These are phyloP conservation scores for Ambastaia sidthimunki DNA, from an alignment of 2,797 vertebrate genomes.

Conservation along the genomic window DNA sequence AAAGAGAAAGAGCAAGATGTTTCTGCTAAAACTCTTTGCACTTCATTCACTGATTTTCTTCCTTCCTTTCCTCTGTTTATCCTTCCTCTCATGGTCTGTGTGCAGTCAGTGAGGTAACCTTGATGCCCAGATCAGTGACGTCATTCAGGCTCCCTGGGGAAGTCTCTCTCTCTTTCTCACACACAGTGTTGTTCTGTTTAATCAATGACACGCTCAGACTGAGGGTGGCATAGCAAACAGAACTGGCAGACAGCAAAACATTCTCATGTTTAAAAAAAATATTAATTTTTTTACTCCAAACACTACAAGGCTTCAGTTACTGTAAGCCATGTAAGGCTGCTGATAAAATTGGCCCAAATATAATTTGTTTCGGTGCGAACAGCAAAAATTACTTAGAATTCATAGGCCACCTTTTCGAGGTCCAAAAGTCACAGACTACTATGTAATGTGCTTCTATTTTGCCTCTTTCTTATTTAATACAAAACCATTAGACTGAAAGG, in stretches of 20 bases:
- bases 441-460: not conserved
- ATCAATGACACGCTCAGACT: conserved; percentile 56
- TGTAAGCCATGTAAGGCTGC: too few species aligned
- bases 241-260: conserved; percentile 4
- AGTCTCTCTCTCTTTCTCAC: conserved; percentile 14
- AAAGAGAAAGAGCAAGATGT: conserved; percentile 16
- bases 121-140: conserved; percentile 60
- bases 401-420: not conserved
- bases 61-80: conserved; percentile 53
- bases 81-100: conserved; percentile 50
- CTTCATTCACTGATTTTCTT: conserved; percentile 37
- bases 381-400: not conserved
- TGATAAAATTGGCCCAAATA: not conserved
- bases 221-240: conserved; percentile 2
- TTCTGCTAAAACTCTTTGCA: conserved; percentile 36
- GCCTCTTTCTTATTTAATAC: too few species aligned
- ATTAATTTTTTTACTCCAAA: not conserved
- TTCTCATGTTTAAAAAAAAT: conserved; percentile 17
- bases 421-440: not conserved
- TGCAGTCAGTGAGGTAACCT: conserved; percentile 58
- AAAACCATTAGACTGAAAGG: too few species aligned
- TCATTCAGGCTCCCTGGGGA: conserved; percentile 57
- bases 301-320: too few species aligned
- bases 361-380: not conserved
- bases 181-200: not conserved